Conservation (phyloP, 2,888 invertebrate species). For the Dexiosoma caninum region DNA sequence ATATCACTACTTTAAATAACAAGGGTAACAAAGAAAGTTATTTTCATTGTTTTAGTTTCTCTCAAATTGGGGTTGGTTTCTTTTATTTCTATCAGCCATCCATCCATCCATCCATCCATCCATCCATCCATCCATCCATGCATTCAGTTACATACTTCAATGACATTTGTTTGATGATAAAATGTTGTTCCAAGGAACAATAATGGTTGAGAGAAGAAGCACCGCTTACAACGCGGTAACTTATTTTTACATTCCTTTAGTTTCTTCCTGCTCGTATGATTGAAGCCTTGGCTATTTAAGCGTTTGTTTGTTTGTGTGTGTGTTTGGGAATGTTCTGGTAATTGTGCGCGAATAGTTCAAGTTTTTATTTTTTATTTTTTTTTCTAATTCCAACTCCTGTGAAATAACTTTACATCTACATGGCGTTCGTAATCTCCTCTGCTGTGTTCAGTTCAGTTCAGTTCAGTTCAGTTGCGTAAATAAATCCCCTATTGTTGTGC, state of each 20-base stretch:
- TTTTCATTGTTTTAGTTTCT: slow-evolving; percentile 24
- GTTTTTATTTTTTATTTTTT: slow-evolving; percentile 42
- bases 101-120: too few species aligned
- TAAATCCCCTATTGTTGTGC: slow-evolving; percentile 58
- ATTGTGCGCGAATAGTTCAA: slow-evolving; percentile 22
- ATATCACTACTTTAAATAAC: background rate
- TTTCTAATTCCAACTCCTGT: slow-evolving; percentile 52
- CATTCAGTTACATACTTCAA: slow-evolving; percentile 36
- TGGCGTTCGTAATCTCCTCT: slow-evolving; percentile 54
- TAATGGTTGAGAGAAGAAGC: background rate
- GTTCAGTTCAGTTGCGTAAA: slow-evolving; percentile 39
- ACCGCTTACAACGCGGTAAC: slow-evolving; percentile 3
- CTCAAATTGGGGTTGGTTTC: slow-evolving; percentile 50
- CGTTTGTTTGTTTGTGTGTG: background rate
- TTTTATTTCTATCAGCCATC: background rate
- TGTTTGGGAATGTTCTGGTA: slow-evolving; percentile 14
- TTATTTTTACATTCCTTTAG: slow-evolving; percentile 49
- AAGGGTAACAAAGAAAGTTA: slow-evolving; percentile 43
- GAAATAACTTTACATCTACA: slow-evolving; percentile 59
- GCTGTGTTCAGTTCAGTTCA: slow-evolving; percentile 42
- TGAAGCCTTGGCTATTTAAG: too few species aligned
- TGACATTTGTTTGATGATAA: slow-evolving; percentile 48
- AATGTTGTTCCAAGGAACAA: slow-evolving; percentile 30
- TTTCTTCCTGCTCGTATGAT: too few species aligned
- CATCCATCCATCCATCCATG: background rate